Evolutionary conservation across 2,113 vertebrate species (phyloP).

Genomic region (Laticauda laticaudata): DNA sequence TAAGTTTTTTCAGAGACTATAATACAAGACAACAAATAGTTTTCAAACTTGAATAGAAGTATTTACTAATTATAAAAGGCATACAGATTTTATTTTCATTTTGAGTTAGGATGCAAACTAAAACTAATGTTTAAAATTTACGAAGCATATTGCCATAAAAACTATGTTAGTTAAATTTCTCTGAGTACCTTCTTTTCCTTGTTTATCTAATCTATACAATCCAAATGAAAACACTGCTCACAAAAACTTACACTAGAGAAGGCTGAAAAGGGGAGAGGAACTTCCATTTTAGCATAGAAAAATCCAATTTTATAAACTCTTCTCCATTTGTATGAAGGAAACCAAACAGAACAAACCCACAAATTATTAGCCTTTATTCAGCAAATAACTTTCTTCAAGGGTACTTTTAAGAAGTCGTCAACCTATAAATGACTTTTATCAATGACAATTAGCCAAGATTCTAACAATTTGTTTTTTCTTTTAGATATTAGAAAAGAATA

Average conservation of each 20-base stretch:
- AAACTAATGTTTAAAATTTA: neutral
- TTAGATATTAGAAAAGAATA: neutral
- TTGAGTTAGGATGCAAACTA: neutral
- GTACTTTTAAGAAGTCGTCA: neutral
- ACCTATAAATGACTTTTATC: neutral
- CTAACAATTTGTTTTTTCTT: neutral
- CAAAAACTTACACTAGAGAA: neutral
- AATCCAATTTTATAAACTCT: neutral
- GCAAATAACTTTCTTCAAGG: neutral
- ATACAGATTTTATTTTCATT: neutral
- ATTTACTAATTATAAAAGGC: neutral
- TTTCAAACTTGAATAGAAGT: neutral
- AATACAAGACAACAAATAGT: slow-evolving; percentile 41
- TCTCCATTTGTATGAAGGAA: neutral
- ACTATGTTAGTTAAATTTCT: neutral
- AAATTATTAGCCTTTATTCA: neutral
- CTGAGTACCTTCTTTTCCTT: neutral
- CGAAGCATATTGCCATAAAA: neutral
- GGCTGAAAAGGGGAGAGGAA: neutral
- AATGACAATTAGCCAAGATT: neutral
- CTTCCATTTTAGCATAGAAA: neutral
- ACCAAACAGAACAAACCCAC: neutral
- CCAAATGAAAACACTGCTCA: neutral
- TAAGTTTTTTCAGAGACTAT: slow-evolving; percentile 97
- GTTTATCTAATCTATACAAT: neutral